phyloP scores from a whole-genome alignment of 2,797 vertebrate genomes.

The Psittacula derbiana region DNA sequence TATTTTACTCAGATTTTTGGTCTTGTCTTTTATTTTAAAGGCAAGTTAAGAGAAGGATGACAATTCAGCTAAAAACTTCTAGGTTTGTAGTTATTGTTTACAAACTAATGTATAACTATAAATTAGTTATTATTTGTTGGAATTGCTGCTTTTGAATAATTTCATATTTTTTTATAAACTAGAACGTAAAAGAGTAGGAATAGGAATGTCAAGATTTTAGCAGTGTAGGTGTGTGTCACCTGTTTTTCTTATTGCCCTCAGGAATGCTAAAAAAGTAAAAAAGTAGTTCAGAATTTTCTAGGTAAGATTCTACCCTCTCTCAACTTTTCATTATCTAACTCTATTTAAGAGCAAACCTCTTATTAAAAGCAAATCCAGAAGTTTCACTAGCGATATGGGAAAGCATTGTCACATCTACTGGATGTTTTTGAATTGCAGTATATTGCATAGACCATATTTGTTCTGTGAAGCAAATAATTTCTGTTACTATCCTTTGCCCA shows the following conservation, averaged over 20 bases:
- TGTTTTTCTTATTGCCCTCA: background rate
- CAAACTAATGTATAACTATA: background rate
- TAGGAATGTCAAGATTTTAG: background rate
- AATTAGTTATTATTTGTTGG: background rate
- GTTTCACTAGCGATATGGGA: background rate
- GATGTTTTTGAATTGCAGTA: background rate
- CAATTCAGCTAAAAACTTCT: background rate
- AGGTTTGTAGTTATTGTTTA: background rate
- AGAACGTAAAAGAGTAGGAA: background rate
- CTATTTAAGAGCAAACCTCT: background rate
- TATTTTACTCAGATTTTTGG: too few relatives aligned
- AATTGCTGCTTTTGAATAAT: background rate
- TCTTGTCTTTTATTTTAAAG: background rate
- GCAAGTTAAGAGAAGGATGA: background rate
- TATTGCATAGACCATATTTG: background rate
- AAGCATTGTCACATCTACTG: background rate
- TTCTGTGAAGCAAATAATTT: background rate
- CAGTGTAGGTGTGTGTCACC: background rate
- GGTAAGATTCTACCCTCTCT: background rate
- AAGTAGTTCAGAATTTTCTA: background rate
- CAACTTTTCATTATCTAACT: background rate
- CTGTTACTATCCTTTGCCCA: background rate
- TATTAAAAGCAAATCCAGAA: background rate
- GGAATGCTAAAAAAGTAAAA: background rate
- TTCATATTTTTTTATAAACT: background rate